These are phyloP conservation scores for Eledona agricola DNA, from an alignment of 2,888 invertebrate species.

Conservation along the genomic window DNA sequence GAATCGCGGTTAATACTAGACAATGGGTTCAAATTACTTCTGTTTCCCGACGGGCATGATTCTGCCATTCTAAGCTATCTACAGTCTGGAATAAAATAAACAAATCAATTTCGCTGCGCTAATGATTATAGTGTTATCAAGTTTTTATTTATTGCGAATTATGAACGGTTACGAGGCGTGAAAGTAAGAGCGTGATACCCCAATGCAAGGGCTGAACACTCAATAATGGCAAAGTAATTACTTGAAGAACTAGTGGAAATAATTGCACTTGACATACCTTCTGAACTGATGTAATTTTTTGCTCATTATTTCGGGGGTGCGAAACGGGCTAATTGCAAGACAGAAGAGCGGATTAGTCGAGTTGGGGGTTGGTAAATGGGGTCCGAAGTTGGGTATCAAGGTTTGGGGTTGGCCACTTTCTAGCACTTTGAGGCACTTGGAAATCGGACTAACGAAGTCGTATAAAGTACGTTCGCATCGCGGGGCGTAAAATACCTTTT, in stretches of 20 bases:
- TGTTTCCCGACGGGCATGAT: constrained; percentile 58
- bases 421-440: constrained; percentile 20
- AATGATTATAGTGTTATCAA: constrained; percentile 12
- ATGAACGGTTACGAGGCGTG: neutral
- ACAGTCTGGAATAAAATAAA: constrained; percentile 33
- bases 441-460: neutral
- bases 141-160: constrained; percentile 3
- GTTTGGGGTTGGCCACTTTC: constrained; percentile 15
- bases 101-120: constrained; percentile 6
- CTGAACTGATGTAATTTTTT: constrained; percentile 21
- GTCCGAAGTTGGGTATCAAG: constrained; percentile 20
- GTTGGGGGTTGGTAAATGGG: too few relatives aligned
- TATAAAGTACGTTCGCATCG: constrained; percentile 8
- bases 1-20: constrained; percentile 51
- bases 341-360: constrained; percentile 6
- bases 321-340: constrained; percentile 4
- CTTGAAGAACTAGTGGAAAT: constrained; percentile 4
- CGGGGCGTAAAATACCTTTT: constrained; percentile 42
- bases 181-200: neutral
- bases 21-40: constrained; percentile 49
- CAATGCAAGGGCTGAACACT: constrained; percentile 2
- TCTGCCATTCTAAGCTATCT: constrained; percentile 61
- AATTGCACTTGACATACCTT: constrained; percentile 10
- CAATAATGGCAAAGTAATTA: constrained; percentile 9
- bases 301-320: constrained; percentile 8